Conservation (phyloP, 2,888 invertebrate genomes). For the Xanthorhoe designata region DNA sequence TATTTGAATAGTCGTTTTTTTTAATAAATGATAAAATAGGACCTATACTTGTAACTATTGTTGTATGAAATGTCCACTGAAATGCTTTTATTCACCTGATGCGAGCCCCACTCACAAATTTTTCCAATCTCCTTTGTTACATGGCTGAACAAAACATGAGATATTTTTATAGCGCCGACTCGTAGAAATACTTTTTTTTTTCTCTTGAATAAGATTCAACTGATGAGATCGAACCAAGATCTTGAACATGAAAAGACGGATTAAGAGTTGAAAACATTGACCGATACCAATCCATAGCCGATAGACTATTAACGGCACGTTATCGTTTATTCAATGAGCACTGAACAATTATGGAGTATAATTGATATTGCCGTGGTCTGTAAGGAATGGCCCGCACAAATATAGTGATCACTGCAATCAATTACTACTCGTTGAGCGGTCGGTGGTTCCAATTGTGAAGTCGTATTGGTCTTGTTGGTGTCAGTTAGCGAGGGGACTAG, state of each 20-base stretch:
- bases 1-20: not conserved
- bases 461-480: constrained; percentile 61
- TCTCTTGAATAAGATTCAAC: not conserved
- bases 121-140: constrained; percentile 38
- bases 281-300: constrained; percentile 1
- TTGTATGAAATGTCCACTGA: constrained; percentile 15
- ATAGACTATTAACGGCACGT: constrained; percentile 40
- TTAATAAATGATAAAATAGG: not conserved
- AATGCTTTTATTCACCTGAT: constrained; percentile 26
- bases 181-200: constrained; percentile 23
- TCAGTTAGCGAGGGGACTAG: constrained; percentile 27
- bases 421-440: constrained; percentile 79
- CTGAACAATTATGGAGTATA: constrained; percentile 48
- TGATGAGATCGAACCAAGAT: not conserved
- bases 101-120: constrained; percentile 21
- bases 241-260: not conserved
- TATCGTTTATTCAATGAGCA: constrained; percentile 52
- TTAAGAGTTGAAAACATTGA: not conserved
- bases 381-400: constrained; percentile 63
- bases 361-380: constrained; percentile 60
- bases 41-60: not conserved
- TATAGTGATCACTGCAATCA: constrained; percentile 72
- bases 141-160: constrained; percentile 32
- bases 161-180: constrained; percentile 22
- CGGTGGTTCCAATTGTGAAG: constrained; percentile 74